Conservation (phyloP, 1,140 invertebrate species). For the Myzus persicae region DNA sequence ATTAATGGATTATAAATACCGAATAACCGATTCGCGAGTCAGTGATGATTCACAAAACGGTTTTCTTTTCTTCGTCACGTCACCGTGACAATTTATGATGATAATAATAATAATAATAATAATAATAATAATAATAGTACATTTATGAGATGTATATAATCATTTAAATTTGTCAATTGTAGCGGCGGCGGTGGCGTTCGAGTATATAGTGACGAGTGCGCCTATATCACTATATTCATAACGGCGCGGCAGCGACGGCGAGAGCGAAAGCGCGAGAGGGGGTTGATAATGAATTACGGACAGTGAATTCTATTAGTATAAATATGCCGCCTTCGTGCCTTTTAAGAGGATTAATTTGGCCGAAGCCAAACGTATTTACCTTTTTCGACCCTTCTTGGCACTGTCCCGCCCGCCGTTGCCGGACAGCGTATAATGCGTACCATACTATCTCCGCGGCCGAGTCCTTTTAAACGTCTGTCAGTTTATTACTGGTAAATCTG, state of each 20-base stretch:
- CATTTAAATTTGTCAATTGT: background rate
- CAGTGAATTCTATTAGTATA: slow-evolving; percentile 56
- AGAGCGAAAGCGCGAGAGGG: background rate
- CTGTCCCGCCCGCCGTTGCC: background rate
- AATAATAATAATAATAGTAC: too few species aligned
- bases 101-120: too few species aligned
- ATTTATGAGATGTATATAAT: background rate
- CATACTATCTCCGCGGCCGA: background rate
- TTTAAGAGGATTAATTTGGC: slow-evolving; percentile 57
- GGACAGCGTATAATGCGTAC: background rate
- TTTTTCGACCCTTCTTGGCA: slow-evolving; percentile 48
- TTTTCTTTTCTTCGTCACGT: background rate
- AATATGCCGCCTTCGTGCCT: slow-evolving; percentile 46
- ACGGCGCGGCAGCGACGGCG: background rate
- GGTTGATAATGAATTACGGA: slow-evolving; percentile 54
- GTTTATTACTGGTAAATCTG: slow-evolving; percentile 55
- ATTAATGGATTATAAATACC: background rate
- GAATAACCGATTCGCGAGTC: background rate
- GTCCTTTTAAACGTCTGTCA: slow-evolving; percentile 56
- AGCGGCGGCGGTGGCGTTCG: background rate
- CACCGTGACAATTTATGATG: too few species aligned
- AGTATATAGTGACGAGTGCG: background rate
- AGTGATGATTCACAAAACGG: background rate
- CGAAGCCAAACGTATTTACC: slow-evolving; percentile 58
- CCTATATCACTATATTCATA: slow-evolving; percentile 5